phyloP scores from a whole-genome alignment of 2,113 vertebrate genomes.

The Callaeas wilsoni region DNA sequence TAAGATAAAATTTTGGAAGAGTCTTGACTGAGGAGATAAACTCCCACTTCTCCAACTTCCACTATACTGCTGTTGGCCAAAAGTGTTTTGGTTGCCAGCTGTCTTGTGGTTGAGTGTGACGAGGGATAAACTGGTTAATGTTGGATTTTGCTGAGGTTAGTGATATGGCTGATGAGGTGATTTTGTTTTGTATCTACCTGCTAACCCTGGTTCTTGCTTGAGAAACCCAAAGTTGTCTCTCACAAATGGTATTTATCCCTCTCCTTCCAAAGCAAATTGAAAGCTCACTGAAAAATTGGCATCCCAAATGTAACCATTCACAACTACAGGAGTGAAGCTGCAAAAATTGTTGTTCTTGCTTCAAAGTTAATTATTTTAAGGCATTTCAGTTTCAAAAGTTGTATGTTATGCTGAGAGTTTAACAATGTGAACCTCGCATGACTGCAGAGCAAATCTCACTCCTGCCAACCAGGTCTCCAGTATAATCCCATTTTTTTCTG shows the following conservation, averaged over 20 bases:
- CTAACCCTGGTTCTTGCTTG: not conserved
- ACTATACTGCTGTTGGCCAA: not conserved
- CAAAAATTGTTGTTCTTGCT: not conserved
- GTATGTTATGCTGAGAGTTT: not conserved
- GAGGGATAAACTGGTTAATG: not conserved
- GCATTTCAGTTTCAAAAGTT: not conserved
- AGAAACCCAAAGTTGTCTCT: not conserved
- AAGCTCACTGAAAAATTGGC: not conserved
- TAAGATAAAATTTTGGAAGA: not conserved
- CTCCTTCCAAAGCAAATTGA: not conserved
- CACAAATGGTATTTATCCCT: not conserved
- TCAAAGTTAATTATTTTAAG: not conserved
- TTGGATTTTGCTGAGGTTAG: not conserved
- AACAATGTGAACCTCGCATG: not conserved
- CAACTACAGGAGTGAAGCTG: not conserved
- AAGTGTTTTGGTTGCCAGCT: not conserved
- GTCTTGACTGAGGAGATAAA: not conserved
- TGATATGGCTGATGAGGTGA: not conserved
- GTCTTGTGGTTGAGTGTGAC: not conserved
- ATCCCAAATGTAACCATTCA: not conserved
- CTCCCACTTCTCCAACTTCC: not conserved
- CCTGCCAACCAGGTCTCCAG: not conserved
- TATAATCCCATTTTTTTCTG: not conserved
- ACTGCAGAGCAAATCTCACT: not conserved
- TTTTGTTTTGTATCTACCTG: not conserved